A percentile compares a stretch with the other conserved stretches of the same genome.
These are phyloP conservation scores for Bombus confusus DNA, from an alignment of 1,140 invertebrate species.

Conservation along the genomic window DNA sequence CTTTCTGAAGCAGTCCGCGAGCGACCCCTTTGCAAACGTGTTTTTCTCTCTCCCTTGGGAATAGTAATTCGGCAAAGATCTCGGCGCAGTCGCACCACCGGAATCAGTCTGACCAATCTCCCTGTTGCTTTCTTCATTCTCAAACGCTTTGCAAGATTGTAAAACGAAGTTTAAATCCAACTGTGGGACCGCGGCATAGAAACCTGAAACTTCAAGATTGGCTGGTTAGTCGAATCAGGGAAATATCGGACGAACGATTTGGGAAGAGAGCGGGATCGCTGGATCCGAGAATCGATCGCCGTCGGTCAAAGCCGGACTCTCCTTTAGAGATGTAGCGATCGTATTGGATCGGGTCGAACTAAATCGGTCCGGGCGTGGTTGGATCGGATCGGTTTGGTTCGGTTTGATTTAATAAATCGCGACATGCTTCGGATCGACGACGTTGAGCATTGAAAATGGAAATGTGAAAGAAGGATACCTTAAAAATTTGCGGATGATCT, in stretches of 20 bases:
- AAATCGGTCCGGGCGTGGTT: background rate
- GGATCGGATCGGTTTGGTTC: background rate
- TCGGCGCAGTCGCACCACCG: background rate
- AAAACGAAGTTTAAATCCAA: constrained; percentile 63
- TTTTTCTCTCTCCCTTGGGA: constrained; percentile 42
- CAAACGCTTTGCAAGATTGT: constrained; percentile 59
- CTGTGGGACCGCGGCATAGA: constrained; percentile 57
- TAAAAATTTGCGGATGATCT: constrained; percentile 46
- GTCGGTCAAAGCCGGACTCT: background rate
- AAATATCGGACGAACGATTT: background rate
- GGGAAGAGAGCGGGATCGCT: background rate
- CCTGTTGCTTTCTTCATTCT: constrained; percentile 38
- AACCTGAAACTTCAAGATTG: constrained; percentile 66
- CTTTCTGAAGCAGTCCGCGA: constrained; percentile 47
- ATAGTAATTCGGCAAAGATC: constrained; percentile 46
- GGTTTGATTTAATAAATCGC: background rate
- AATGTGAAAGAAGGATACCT: constrained; percentile 47
- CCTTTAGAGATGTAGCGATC: background rate
- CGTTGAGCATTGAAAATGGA: constrained; percentile 21
- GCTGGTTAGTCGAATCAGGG: constrained; percentile 29
- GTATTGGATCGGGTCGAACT: background rate
- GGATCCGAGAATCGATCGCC: background rate
- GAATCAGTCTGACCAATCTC: constrained; percentile 9
- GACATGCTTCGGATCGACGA: constrained; percentile 22
- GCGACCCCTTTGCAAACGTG: constrained; percentile 29